Evolutionary conservation across 2,888 invertebrate species (phyloP).

Genomic region (Nesidiocoris tenuis): DNA sequence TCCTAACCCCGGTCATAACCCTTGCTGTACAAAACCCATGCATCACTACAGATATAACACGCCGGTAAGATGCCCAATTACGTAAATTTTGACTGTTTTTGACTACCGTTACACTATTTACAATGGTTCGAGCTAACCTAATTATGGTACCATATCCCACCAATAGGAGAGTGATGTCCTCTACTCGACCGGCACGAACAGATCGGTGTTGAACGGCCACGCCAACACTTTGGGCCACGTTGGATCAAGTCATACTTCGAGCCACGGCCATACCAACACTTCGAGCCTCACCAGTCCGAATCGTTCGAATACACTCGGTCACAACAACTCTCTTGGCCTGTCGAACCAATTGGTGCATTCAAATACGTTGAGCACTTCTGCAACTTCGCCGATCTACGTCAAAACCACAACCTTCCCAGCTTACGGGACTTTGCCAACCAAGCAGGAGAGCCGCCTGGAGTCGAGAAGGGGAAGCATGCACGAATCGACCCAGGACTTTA

Average conservation of each 20-base stretch:
- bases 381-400: conserved; percentile 12
- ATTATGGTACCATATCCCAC: too few species aligned
- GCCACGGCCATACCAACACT: conserved; percentile 19
- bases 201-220: conserved; percentile 5
- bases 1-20: conserved; percentile 41
- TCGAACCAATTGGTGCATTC: conserved; percentile 16
- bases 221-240: conserved; percentile 22
- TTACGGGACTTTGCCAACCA: conserved; percentile 25
- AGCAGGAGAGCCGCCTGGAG: conserved; percentile 14
- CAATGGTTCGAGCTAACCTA: too few species aligned
- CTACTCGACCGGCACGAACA: conserved; percentile 2
- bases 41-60: conserved; percentile 48
- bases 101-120: too few species aligned
- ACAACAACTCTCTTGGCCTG: neutral
- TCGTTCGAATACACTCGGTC: neutral
- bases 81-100: too few species aligned
- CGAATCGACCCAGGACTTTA: conserved; percentile 24
- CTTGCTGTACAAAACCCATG: conserved; percentile 47
- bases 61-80: conserved; percentile 27
- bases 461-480: conserved; percentile 29
- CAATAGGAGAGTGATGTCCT: conserved; percentile 18
- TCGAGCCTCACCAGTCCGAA: neutral
- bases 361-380: conserved; percentile 3
- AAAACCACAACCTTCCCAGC: conserved; percentile 18
- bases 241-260: neutral